Evolutionary conservation across 2,113 vertebrate genomes (phyloP).

Genomic region (Dipodomys merriami): DNA sequence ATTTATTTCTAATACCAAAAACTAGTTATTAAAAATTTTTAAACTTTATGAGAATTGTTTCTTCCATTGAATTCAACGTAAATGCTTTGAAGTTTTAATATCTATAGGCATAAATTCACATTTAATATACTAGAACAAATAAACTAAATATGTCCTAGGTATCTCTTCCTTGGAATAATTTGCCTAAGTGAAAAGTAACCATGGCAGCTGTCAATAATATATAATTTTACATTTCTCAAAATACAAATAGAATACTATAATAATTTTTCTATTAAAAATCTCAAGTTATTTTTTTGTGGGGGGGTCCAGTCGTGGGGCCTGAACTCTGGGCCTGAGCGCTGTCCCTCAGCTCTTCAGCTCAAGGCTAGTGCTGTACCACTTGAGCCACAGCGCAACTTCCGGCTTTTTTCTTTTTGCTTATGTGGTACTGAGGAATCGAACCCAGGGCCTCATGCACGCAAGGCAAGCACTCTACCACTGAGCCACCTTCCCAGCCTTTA

Average conservation of each 20-base stretch:
- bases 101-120: constrained; percentile 33
- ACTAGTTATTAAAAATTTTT: not conserved
- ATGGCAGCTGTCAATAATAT: not conserved
- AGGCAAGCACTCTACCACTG: too few species aligned
- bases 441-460: too few species aligned
- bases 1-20: not conserved
- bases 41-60: not conserved
- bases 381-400: too few species aligned
- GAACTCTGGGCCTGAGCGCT: too few species aligned
- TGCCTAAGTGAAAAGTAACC: constrained; percentile 15
- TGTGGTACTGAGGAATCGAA: too few species aligned
- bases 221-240: constrained; percentile 42
- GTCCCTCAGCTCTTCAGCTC: too few species aligned
- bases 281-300: too few species aligned
- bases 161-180: not conserved
- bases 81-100: constrained; percentile 15
- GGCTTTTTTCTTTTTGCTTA: too few species aligned
- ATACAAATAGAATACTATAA: not conserved
- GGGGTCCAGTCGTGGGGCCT: too few species aligned
- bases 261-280: not conserved
- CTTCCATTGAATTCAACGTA: not conserved
- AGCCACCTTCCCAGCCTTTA: too few species aligned
- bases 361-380: too few species aligned
- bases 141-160: not conserved
- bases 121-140: constrained; percentile 22